Conservation (phyloP, 2,888 invertebrate species). For the Amblyjoppa fuscipennis region DNA sequence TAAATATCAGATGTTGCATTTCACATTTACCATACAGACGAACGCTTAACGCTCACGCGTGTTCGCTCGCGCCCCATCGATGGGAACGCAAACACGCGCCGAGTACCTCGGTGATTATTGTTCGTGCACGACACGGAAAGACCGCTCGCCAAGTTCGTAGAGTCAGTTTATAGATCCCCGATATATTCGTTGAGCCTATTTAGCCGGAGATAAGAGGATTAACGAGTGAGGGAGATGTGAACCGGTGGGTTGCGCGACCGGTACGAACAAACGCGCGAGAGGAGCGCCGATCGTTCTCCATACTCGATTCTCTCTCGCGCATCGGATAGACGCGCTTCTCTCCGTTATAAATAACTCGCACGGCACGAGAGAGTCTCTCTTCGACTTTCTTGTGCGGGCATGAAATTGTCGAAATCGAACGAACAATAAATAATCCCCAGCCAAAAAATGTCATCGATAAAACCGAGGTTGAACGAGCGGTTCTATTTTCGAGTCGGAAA, state of each 20-base stretch:
- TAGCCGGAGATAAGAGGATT: constrained; percentile 72
- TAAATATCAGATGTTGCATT: constrained; percentile 37
- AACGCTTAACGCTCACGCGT: neutral
- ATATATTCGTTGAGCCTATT: constrained; percentile 69
- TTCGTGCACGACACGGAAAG: constrained; percentile 48
- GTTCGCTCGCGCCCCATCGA: constrained; percentile 3
- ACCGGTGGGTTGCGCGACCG: constrained; percentile 42
- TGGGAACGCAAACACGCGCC: constrained; percentile 7
- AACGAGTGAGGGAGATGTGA: constrained; percentile 59
- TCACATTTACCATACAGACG: neutral
- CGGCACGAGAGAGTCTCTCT: constrained; percentile 23
- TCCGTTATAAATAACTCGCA: neutral
- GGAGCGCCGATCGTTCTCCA: constrained; percentile 17
- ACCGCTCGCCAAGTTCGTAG: constrained; percentile 59
- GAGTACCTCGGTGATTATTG: constrained; percentile 58
- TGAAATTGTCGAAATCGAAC: constrained; percentile 29
- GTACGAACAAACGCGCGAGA: constrained; percentile 10
- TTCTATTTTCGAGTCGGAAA: constrained; percentile 60
- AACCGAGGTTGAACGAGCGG: neutral
- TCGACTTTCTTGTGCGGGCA: constrained; percentile 22
- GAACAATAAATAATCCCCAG: constrained; percentile 32
- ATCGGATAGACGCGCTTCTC: neutral
- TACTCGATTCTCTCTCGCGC: constrained; percentile 34
- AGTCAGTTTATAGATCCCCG: constrained; percentile 70
- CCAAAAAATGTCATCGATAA: constrained; percentile 41